Evolutionary conservation across 2,113 vertebrate species (phyloP), one percentile per base, ranked within the genome.

Genomic region (Cololabis saira): DNA sequence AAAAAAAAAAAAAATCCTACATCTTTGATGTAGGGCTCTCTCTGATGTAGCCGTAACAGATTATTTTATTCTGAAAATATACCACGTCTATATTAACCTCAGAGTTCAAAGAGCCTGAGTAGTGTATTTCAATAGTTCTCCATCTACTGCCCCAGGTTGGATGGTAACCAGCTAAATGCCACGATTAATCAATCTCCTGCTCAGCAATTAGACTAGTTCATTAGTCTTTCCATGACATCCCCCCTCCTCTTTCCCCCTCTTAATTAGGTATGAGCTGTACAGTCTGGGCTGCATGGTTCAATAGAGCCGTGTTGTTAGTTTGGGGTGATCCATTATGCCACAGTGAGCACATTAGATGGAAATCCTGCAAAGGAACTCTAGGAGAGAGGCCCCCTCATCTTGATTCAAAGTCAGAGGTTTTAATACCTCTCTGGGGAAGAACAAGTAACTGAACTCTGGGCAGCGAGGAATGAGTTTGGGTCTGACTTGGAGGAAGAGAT

Each of bases 101-200:
- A 37, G 33, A 11, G 33, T 37, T 37, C 33, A 37, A 37, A 37
- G 33, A 9, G 33, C 33, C 33, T 37, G 33, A 37, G 10, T 37
- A 37, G 33, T 37, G 33, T 11, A 37, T 37, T 11, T 37, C 33
- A 37, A 37, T 7, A 37, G 10, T 7, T 37, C 33, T 11, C 33
- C 33, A 37, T 37, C 37, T 52, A 30, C 10, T 44, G 21, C 65
- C 9, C 42, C 56, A 61, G 53, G 40, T 48, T 51, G 44, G 24
- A 59, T 4, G 55, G 61, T 61, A 55, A 66, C 73, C 37, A 73
- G 68, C 62, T 72, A 81, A 88, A 71, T 44, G 48, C 64, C 13
- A 13, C 61, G 81, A 85, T 86, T 78, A 78, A 85, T 81, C 78
- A 43, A 74, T 84, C 84, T 89, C 76, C 76, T 80, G 13, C 24